These are phyloP conservation scores for Tridacna crocea DNA, from an alignment of 2,888 invertebrate species.

Conservation along the genomic window DNA sequence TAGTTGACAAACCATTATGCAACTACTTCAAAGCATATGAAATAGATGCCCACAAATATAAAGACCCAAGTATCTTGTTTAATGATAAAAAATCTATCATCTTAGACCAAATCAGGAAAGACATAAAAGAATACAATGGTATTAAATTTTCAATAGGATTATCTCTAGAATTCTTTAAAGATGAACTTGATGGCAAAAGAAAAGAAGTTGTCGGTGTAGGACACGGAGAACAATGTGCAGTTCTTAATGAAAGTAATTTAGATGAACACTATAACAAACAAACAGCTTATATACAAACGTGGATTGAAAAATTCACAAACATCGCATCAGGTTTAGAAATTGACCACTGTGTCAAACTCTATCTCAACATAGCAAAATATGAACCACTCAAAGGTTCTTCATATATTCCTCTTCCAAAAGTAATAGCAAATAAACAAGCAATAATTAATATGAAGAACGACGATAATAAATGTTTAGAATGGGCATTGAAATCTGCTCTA, in stretches of 20 bases:
- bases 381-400: conserved; percentile 42
- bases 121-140: conserved; percentile 30
- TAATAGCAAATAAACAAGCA: conserved; percentile 38
- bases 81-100: conserved; percentile 40
- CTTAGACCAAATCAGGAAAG: conserved; percentile 13
- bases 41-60: too few relatives aligned
- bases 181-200: too few relatives aligned
- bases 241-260: too few relatives aligned
- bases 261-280: too few relatives aligned
- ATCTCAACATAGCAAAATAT: too few relatives aligned
- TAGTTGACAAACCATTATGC: too few relatives aligned
- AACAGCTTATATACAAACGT: too few relatives aligned
- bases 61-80: conserved; percentile 33
- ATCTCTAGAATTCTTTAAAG: conserved; percentile 30
- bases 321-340: conserved; percentile 31
- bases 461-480: conserved; percentile 35
- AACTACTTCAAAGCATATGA: too few relatives aligned
- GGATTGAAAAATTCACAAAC: conserved; percentile 39
- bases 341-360: conserved; percentile 40
- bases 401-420: conserved; percentile 36
- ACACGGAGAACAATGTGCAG: too few relatives aligned
- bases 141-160: conserved; percentile 25
- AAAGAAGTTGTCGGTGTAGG: too few relatives aligned
- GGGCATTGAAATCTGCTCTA: too few relatives aligned
- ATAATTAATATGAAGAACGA: conserved; percentile 36